phyloP scores from a whole-genome alignment of 2,888 invertebrate species.

The Chalcosyrphus nemorum region DNA sequence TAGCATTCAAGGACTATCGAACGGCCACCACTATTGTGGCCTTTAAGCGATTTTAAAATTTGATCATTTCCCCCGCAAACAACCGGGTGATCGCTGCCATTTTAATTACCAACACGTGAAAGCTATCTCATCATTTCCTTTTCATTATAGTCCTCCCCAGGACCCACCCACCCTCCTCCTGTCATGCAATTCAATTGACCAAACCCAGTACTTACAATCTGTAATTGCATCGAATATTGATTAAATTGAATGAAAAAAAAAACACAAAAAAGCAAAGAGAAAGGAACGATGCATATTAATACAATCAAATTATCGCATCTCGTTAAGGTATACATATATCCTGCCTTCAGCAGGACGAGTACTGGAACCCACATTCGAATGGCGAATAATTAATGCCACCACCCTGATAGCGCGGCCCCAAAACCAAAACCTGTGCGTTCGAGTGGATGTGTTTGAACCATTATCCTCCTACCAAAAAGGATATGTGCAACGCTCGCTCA shows the following conservation, averaged over 20 bases:
- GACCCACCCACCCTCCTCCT: not conserved
- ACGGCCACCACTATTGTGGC: not conserved
- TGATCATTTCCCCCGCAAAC: conserved; percentile 21
- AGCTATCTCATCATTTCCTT: conserved; percentile 67
- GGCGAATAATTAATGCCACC: conserved; percentile 27
- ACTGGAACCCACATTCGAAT: not conserved
- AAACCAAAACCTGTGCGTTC: too few species aligned
- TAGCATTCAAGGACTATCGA: not conserved
- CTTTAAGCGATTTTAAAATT: conserved; percentile 2
- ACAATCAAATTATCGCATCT: conserved; percentile 68
- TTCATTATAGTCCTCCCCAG: conserved; percentile 25
- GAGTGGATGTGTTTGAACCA: too few species aligned
- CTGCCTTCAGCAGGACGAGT: conserved; percentile 6
- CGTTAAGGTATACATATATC: conserved; percentile 33
- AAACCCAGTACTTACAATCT: conserved; percentile 46
- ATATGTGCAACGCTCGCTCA: conserved; percentile 6
- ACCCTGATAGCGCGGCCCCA: too few species aligned
- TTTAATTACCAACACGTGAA: conserved; percentile 61
- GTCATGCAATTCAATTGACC: conserved; percentile 28
- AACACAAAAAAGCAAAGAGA: too few species aligned
- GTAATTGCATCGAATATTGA: conserved; percentile 72
- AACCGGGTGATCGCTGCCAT: conserved; percentile 1
- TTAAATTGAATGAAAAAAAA: conserved; percentile 64
- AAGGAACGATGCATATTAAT: conserved; percentile 57
- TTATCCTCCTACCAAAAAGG: conserved; percentile 17